Evolutionary conservation across 2,888 invertebrate species (phyloP).

Genomic region (Dermolepida albohirtum): DNA sequence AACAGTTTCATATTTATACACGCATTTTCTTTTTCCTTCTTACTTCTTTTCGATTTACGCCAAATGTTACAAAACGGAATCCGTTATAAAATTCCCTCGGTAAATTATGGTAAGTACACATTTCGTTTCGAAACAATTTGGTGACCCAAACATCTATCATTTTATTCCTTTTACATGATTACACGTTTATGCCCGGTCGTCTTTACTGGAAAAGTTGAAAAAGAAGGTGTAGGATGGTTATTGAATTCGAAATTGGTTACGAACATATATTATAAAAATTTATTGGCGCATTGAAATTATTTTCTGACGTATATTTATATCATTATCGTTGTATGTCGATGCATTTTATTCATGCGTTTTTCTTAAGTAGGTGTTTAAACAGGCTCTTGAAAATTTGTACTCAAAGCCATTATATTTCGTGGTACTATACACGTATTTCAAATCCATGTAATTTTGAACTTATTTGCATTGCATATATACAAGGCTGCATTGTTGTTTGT

Average conservation of each 20-base stretch:
- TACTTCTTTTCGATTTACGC: constrained; percentile 18
- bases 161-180: background rate
- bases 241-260: background rate
- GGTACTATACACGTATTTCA: too few species aligned
- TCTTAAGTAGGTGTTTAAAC: constrained; percentile 15
- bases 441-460: too few species aligned
- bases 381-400: background rate
- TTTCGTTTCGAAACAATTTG: background rate
- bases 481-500: too few species aligned
- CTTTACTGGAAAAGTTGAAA: background rate
- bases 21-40: background rate
- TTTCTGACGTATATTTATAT: constrained; percentile 12
- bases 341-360: constrained; percentile 5
- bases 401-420: too few species aligned
- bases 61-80: constrained; percentile 21
- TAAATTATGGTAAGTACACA: constrained; percentile 7
- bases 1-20: constrained; percentile 28
- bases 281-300: constrained; percentile 15
- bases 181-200: background rate
- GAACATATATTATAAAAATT: constrained; percentile 21
- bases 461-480: too few species aligned
- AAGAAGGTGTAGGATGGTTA: background rate
- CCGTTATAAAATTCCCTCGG: constrained; percentile 37
- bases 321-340: constrained; percentile 1
- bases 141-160: constrained; percentile 3